Evolutionary conservation across 2,888 invertebrate genomes (phyloP).

Genomic region (Lobophora halterata): DNA sequence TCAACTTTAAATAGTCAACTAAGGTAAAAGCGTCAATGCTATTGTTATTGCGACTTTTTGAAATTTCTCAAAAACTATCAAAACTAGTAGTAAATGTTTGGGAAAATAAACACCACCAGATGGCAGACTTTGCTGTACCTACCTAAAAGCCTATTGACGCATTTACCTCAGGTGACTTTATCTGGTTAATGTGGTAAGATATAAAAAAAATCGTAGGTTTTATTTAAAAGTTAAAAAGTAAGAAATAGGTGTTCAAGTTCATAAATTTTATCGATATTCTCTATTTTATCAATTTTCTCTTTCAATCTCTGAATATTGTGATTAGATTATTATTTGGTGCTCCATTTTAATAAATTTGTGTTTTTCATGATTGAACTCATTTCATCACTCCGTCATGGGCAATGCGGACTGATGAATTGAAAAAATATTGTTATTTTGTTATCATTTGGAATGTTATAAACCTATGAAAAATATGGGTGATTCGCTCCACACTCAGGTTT

Average conservation of each 20-base stretch:
- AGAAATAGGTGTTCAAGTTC: slow-evolving; percentile 21
- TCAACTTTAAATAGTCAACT: no score
- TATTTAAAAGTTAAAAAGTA: no score
- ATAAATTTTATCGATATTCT: slow-evolving; percentile 12
- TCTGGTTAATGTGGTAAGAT: no score
- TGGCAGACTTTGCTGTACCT: no score
- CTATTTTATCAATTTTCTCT: slow-evolving; percentile 8
- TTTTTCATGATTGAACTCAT: slow-evolving; percentile 37
- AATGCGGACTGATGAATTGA: slow-evolving; percentile 77
- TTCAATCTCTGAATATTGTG: slow-evolving; percentile 56
- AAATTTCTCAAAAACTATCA: no score
- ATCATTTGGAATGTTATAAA: slow-evolving; percentile 29
- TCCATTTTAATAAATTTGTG: slow-evolving; percentile 23
- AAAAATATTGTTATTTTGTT: slow-evolving; percentile 16
- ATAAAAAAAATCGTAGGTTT: no score
- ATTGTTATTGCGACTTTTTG: no score
- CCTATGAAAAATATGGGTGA: slow-evolving; percentile 35
- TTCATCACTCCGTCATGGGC: slow-evolving; percentile 76
- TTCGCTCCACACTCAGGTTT: slow-evolving; percentile 44
- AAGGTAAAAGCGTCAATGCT: no score
- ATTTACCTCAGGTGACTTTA: no score
- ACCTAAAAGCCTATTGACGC: no score
- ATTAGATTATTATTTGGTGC: slow-evolving; percentile 31
- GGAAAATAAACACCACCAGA: no score
- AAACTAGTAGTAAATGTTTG: no score